Conservation (phyloP, 2,113 vertebrate species). For the Gasterosteus aculeatus region DNA sequence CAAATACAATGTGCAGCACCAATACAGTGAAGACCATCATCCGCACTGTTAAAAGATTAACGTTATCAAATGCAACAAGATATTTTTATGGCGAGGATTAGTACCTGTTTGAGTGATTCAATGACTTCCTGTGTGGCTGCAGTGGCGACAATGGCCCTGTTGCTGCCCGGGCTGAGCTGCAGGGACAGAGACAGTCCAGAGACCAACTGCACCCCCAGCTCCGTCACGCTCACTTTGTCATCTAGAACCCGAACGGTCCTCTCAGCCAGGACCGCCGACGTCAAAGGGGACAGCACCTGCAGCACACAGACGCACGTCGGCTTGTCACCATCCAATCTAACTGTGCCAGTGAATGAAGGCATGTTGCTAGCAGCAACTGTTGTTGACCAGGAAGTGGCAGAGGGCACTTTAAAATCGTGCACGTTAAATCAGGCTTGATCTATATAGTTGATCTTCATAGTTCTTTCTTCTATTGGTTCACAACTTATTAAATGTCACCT, state of each 20-base stretch:
- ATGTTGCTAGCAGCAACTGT: background rate
- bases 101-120: conserved; percentile 89
- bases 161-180: conserved; percentile 85
- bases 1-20: conserved; percentile 9
- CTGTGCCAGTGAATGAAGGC: background rate
- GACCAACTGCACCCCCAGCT: conserved; percentile 92
- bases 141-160: conserved; percentile 86
- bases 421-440: background rate
- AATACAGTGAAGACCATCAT: background rate
- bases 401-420: background rate
- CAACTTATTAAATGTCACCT: background rate
- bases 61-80: background rate
- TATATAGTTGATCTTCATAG: background rate
- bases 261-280: conserved; percentile 92
- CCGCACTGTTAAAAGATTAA: background rate
- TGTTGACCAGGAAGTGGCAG: no score
- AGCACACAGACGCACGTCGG: conserved; percentile 20
- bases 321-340: background rate
- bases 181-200: conserved; percentile 90
- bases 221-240: conserved; percentile 93
- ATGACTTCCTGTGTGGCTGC: conserved; percentile 88
- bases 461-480: background rate
- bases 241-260: conserved; percentile 91
- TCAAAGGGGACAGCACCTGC: conserved; percentile 94
- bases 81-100: background rate